Percentiles rank a stretch among this genome's conserved stretches.
Evolutionary conservation across 53 echinoderm and acorn worm species (phyloP).

Genomic region (Zoroaster sp.): DNA sequence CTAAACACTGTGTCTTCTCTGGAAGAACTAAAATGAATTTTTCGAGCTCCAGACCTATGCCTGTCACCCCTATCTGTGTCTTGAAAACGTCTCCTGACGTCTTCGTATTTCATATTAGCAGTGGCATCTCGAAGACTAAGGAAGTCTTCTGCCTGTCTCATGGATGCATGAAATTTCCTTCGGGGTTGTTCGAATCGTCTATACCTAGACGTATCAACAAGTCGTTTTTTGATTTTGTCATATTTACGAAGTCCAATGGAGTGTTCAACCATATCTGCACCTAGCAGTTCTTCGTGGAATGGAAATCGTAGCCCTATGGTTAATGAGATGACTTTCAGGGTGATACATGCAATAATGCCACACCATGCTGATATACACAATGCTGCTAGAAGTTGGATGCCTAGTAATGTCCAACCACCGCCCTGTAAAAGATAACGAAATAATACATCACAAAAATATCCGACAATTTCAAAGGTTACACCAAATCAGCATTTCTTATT

Average conservation of each 20-base stretch:
- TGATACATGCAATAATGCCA: slow-evolving; percentile 38
- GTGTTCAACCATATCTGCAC: slow-evolving; percentile 79
- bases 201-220: slow-evolving; percentile 32
- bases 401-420: slow-evolving; percentile 49
- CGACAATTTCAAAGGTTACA: too few relatives aligned
- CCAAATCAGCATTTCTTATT: too few relatives aligned
- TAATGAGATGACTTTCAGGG: slow-evolving; percentile 38
- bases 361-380: slow-evolving; percentile 71
- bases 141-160: slow-evolving; percentile 63
- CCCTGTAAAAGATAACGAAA: slow-evolving; percentile 55
- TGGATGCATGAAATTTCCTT: slow-evolving; percentile 18
- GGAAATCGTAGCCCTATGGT: slow-evolving; percentile 67
- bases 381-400: slow-evolving; percentile 53
- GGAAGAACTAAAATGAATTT: neutral
- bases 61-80: slow-evolving; percentile 1
- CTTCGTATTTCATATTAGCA: neutral
- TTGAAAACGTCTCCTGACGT: slow-evolving; percentile 15
- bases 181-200: slow-evolving; percentile 39
- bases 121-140: slow-evolving; percentile 2
- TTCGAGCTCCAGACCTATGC: slow-evolving; percentile 3
- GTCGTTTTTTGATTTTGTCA: slow-evolving; percentile 66
- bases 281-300: slow-evolving; percentile 75
- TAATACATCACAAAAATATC: too few relatives aligned
- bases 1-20: neutral
- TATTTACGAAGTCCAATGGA: slow-evolving; percentile 72